phyloP scores from a whole-genome alignment of 1,140 invertebrate species.

The Drosophila biarmipes region DNA sequence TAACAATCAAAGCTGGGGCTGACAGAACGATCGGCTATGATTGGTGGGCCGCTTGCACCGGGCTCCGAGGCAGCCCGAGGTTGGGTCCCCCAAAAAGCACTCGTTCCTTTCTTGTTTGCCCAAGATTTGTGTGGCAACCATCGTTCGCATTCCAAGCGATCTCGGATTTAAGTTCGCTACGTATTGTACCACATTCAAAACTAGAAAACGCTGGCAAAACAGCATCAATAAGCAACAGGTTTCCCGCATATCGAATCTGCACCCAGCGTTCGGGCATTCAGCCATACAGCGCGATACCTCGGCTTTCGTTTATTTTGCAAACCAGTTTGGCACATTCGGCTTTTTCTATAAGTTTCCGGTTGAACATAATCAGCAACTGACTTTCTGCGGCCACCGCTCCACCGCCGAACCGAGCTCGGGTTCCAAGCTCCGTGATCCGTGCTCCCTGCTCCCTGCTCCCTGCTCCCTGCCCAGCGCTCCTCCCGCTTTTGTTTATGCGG shows the following conservation, averaged over 20 bases:
- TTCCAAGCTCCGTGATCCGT: not conserved
- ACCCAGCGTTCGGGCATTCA: slow-evolving; percentile 37
- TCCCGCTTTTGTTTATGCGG: slow-evolving; percentile 33
- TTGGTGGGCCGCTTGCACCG: not conserved
- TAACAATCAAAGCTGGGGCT: slow-evolving; percentile 5
- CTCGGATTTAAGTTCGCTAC: slow-evolving; percentile 61
- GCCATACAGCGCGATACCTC: slow-evolving; percentile 34
- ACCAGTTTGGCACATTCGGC: slow-evolving; percentile 62
- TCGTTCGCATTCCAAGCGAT: slow-evolving; percentile 60
- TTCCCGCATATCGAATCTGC: slow-evolving; percentile 47
- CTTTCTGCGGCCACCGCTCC: slow-evolving; percentile 29
- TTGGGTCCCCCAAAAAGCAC: slow-evolving; percentile 10
- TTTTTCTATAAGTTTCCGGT: slow-evolving; percentile 61
- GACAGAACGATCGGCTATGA: not conserved
- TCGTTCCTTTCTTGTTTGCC: slow-evolving; percentile 46
- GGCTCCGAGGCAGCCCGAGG: slow-evolving; percentile 14
- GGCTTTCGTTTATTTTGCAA: slow-evolving; percentile 59
- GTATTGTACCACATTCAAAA: slow-evolving; percentile 66
- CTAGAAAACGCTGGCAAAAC: slow-evolving; percentile 59
- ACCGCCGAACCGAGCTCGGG: not conserved
- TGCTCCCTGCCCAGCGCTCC: slow-evolving; percentile 18
- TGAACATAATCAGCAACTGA: slow-evolving; percentile 58
- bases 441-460: not conserved
- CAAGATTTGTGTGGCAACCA: slow-evolving; percentile 54
- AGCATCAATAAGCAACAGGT: slow-evolving; percentile 65